A percentile compares a stretch with the other conserved stretches of the same genome.
Conservation (phyloP, 2,888 invertebrate genomes). For the Scaeva pyrastri region DNA sequence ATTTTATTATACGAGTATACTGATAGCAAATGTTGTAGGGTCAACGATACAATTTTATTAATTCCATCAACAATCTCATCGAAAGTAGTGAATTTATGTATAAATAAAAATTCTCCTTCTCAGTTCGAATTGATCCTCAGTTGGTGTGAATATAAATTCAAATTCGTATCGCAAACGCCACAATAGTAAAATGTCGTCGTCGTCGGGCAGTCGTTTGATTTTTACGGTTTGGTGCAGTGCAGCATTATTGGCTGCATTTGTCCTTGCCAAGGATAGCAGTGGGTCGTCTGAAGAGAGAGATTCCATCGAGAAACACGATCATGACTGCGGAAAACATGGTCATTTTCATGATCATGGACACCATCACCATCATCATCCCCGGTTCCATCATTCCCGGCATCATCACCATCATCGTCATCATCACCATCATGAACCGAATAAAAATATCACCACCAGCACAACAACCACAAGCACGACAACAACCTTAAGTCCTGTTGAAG, state of each 20-base stretch:
- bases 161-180: background rate
- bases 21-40: constrained; percentile 11
- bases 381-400: background rate
- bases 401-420: background rate
- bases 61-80: background rate
- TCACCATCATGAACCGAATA: background rate
- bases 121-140: background rate
- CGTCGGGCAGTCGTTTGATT: background rate
- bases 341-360: background rate
- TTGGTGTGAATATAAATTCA: constrained; percentile 3
- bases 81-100: background rate
- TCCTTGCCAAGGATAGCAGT: background rate
- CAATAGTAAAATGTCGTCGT: background rate
- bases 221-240: constrained; percentile 10
- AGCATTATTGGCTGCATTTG: background rate
- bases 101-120: constrained; percentile 6
- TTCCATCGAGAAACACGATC: background rate
- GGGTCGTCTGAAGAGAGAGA: background rate
- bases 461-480: too few species aligned
- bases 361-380: background rate
- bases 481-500: background rate
- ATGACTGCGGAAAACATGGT: background rate
- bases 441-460: too few species aligned
- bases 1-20: background rate
- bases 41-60: background rate